Conservation (phyloP, 2,113 vertebrate species). For the Romanogobio albipinnatus region DNA sequence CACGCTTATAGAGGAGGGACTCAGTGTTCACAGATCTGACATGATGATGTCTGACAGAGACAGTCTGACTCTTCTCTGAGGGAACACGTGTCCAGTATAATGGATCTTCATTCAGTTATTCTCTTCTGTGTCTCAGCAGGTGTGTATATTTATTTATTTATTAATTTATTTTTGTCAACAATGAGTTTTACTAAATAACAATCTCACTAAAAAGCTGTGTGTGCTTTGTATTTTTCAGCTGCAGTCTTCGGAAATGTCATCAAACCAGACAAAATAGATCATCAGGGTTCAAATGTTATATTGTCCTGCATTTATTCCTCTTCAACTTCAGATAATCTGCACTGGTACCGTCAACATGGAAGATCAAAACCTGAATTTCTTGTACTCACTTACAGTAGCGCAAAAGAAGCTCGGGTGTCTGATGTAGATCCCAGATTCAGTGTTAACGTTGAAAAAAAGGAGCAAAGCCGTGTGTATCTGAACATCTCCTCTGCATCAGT, state of each 20-base stretch:
- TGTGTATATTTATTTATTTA: too few species aligned
- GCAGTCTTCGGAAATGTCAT: not conserved
- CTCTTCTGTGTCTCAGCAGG: not conserved
- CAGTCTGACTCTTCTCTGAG: not conserved
- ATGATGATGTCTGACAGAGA: too few species aligned
- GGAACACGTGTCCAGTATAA: not conserved
- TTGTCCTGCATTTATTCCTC: not conserved
- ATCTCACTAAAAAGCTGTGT: too few species aligned
- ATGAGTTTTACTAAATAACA: too few species aligned
- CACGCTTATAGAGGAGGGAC: too few species aligned
- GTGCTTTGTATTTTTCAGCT: not conserved
- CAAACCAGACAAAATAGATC: not conserved
- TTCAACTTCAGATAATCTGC: not conserved
- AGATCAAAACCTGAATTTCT: not conserved
- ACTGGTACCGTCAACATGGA: not conserved
- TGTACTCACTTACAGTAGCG: not conserved
- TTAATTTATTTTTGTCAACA: too few species aligned
- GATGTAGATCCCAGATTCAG: not conserved
- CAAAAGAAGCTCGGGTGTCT: not conserved
- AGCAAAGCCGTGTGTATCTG: too few species aligned
- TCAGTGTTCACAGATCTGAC: too few species aligned
- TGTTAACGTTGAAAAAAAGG: not conserved
- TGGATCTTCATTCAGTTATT: not conserved
- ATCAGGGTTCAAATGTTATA: not conserved
- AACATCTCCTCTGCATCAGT: too few species aligned